Base-by-base conservation (phyloP, 2,888 invertebrate species). In the Brachynemurus nebulosus region DNA sequence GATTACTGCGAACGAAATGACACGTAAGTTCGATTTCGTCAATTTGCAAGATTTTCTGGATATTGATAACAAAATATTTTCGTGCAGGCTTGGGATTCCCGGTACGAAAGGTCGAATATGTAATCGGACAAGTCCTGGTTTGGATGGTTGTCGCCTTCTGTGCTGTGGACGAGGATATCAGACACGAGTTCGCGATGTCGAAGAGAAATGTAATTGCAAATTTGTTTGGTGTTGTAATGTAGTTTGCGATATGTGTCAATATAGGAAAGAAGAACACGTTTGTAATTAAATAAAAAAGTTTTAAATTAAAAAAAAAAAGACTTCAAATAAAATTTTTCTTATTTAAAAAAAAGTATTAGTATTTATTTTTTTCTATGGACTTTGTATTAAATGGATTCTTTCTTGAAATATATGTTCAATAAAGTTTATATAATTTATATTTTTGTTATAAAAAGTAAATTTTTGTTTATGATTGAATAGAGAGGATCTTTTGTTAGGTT, bases 141-240 rank as follows among this genome's bases (percentile, higher is more conserved):
- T 89, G 46, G 90, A 91, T 57, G 89, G 90, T 14, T 91, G 91
- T 61, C 74, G 81, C 11, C 67, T 91, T 34, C 73, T 91, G 42
- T 91, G 91, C 66, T 91, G 91, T 61, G 90, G 89, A 1, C 72
- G 91, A 45, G 90, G 91, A 9, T 86, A 86, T 65, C 86, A 86
- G 60, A 90, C 89, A 4, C 67, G 85, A 45, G 79, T 88, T 2
- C 70, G 80, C 27, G 83, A 86, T 55, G 83, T 86, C 47, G 80
- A 80, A 56, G 86, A 89, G 59, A 88, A 90, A 62, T 91, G 91
- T 66, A 78, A 82, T 57, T 91, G 91, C 62, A 78, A 80, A 53
- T 91, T 91, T 61, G 84, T 86, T 47, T 91, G 90, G 90, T 91
- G 91, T 66, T 91, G 91, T 65, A 74, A 79, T 51, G 90, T 91